Percentiles rank a stretch among this genome's conserved stretches.
phyloP scores from a whole-genome alignment of 2,113 vertebrate species.

The Ciconia stormi region DNA sequence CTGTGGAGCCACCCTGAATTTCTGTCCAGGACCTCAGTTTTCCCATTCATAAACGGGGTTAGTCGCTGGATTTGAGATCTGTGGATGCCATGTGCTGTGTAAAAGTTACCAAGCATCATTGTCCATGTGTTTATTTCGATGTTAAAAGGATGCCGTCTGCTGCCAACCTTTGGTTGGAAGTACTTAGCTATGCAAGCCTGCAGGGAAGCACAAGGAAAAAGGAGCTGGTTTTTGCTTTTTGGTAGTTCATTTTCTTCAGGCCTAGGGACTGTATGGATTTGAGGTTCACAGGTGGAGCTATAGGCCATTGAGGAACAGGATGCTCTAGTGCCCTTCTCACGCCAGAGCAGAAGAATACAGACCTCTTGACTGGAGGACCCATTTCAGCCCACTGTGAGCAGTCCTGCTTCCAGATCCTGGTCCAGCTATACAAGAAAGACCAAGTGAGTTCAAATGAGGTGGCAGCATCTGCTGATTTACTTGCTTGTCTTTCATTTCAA shows the following conservation, averaged over 20 bases:
- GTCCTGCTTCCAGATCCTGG: background rate
- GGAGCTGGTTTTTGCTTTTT: background rate
- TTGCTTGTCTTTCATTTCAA: background rate
- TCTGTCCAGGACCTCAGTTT: background rate
- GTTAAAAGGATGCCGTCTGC: background rate
- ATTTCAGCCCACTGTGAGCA: background rate
- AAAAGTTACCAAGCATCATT: background rate
- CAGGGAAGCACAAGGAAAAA: background rate
- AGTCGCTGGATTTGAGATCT: background rate
- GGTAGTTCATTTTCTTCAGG: background rate
- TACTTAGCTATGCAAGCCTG: background rate
- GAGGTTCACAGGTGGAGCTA: background rate
- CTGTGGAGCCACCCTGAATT: background rate
- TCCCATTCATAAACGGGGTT: background rate
- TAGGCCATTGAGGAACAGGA: background rate
- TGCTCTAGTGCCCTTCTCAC: background rate
- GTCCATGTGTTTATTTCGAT: background rate
- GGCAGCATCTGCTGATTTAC: background rate
- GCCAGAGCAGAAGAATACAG: background rate
- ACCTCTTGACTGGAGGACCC: background rate
- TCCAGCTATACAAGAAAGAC: background rate
- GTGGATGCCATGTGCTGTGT: background rate
- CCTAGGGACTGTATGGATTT: background rate
- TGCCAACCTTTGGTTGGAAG: background rate
- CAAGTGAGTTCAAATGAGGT: background rate